Conservation (phyloP, 2,888 invertebrate genomes). For the Xiphydria camelus region DNA sequence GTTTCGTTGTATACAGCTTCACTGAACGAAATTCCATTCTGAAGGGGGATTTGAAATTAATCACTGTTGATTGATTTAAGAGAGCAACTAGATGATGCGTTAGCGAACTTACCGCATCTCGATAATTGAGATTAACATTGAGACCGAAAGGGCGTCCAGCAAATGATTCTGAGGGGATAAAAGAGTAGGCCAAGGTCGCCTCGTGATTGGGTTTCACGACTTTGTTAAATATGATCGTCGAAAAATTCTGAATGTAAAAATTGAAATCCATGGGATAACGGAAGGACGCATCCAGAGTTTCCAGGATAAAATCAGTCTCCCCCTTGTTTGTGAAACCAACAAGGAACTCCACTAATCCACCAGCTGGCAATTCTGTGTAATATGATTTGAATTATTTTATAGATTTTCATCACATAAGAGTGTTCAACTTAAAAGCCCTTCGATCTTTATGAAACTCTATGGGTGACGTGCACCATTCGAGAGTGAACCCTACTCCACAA, state of each 20-base stretch:
- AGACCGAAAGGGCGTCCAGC: constrained; percentile 96
- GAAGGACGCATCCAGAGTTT: constrained; percentile 96
- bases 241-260: constrained; percentile 98
- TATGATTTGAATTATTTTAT: too few species aligned
- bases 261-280: constrained; percentile 98
- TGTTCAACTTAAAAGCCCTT: too few species aligned
- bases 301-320: constrained; percentile 85
- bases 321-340: constrained; percentile 97
- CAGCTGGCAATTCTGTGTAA: constrained; percentile 87
- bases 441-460: too few species aligned
- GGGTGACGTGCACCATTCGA: too few species aligned
- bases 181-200: constrained; percentile 93
- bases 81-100: neutral
- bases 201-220: constrained; percentile 89
- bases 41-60: constrained; percentile 27
- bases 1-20: constrained; percentile 99
- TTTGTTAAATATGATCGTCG: constrained; percentile 83
- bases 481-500: too few species aligned
- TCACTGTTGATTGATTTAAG: constrained; percentile 7
- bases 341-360: constrained; percentile 89
- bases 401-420: too few species aligned
- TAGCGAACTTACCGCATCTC: constrained; percentile 64
- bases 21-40: constrained; percentile 69
- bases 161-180: constrained; percentile 94
- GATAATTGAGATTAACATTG: constrained; percentile 89